phyloP scores from a whole-genome alignment of 1,140 invertebrate genomes.

The Andricus grossulariae region DNA sequence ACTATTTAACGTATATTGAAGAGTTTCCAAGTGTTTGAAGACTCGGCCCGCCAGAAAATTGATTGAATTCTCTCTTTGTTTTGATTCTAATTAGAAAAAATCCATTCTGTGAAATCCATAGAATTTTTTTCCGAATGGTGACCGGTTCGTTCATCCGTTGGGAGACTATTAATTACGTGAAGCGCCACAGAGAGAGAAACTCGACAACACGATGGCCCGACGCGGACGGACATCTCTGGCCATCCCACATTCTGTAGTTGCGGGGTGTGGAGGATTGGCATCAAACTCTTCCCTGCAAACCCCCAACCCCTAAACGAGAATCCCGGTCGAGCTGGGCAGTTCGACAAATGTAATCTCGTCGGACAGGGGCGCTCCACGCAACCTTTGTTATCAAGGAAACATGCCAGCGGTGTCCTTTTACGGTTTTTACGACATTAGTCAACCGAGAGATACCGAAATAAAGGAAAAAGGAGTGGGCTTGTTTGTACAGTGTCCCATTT shows the following conservation, averaged over 20 bases:
- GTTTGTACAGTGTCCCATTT: no score
- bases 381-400: conserved; percentile 30
- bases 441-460: neutral
- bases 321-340: conserved; percentile 47
- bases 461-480: no score
- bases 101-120: neutral
- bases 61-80: neutral
- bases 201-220: conserved; percentile 28
- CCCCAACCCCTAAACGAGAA: conserved; percentile 54
- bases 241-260: conserved; percentile 37
- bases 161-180: conserved; percentile 69
- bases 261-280: conserved; percentile 53
- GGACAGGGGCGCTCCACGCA: conserved; percentile 55
- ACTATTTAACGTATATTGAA: no score
- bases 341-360: conserved; percentile 58
- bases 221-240: conserved; percentile 37
- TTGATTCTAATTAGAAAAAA: conserved; percentile 2
- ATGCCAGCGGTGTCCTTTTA: conserved; percentile 17
- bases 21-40: no score
- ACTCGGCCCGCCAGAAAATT: neutral
- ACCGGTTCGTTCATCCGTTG: conserved; percentile 42
- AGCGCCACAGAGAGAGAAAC: conserved; percentile 56
- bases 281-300: conserved; percentile 51
- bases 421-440: conserved; percentile 12
- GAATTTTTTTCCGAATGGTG: conserved; percentile 8